A percentile compares a stretch with the other conserved stretches of the same genome.
phyloP scores from a whole-genome alignment of 2,113 vertebrate species.

The Cinclus mexicanus region DNA sequence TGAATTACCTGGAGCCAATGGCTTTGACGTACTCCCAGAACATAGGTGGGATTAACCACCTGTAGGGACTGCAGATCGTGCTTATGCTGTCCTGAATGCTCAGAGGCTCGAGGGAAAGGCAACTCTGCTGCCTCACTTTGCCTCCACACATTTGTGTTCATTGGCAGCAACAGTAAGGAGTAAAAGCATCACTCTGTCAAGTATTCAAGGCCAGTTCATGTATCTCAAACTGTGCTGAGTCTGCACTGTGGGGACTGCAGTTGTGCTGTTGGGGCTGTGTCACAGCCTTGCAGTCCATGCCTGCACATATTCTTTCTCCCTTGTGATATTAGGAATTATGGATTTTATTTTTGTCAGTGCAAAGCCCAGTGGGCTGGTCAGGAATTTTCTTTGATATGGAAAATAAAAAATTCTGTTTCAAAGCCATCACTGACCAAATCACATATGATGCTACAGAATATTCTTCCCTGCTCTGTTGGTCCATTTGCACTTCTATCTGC shows the following conservation, averaged over 20 bases:
- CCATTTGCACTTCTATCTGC: background rate
- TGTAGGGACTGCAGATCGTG: conserved; percentile 18
- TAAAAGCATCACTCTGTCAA: background rate
- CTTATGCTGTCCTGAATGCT: background rate
- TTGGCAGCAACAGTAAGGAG: background rate
- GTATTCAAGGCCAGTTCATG: background rate
- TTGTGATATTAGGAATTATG: background rate
- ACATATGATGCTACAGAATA: background rate
- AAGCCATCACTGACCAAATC: background rate
- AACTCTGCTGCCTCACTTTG: background rate
- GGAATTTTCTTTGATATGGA: background rate
- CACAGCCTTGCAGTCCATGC: background rate
- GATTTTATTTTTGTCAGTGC: background rate
- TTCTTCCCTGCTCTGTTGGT: background rate
- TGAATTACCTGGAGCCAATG: background rate
- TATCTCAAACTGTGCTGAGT: background rate
- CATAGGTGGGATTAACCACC: background rate
- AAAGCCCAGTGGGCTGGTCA: background rate
- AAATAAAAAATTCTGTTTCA: background rate
- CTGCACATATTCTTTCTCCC: background rate
- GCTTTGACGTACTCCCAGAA: background rate
- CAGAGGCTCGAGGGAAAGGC: background rate
- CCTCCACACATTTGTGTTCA: background rate
- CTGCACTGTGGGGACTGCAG: fast-evolving
- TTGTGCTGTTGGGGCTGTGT: background rate